Evolutionary conservation across 2,797 vertebrate genomes (phyloP).

Genomic region (Morelia viridis): DNA sequence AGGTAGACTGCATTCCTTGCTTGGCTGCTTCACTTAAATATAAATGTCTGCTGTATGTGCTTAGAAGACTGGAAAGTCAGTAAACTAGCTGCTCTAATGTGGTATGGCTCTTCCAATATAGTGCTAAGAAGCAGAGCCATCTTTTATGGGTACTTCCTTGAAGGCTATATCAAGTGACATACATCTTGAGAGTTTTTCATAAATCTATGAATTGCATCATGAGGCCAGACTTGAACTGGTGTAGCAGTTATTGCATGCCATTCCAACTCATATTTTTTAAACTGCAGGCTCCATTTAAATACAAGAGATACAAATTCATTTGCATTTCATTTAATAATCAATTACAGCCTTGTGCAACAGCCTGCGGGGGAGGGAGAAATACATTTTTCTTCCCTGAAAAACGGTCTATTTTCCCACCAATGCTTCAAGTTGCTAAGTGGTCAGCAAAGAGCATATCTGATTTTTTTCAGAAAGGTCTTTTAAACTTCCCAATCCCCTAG

Average conservation of each 20-base stretch:
- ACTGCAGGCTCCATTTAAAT: neutral
- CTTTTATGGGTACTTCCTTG: neutral
- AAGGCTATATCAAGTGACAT: neutral
- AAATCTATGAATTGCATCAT: neutral
- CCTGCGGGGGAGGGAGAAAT: neutral
- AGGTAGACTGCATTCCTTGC: neutral
- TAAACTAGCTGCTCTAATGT: neutral
- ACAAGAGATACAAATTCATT: neutral
- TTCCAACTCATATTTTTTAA: neutral
- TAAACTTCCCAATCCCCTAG: slow-evolving; percentile 6
- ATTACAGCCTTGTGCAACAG: neutral
- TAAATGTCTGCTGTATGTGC: neutral
- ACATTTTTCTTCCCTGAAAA: neutral
- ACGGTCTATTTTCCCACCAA: neutral
- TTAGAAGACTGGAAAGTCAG: neutral
- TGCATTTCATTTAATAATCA: slow-evolving; percentile 25
- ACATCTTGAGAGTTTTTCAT: neutral
- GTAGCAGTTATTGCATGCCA: neutral
- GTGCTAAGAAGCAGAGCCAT: neutral
- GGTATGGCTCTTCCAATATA: neutral
- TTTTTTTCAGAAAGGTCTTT: slow-evolving; percentile 36
- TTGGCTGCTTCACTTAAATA: neutral
- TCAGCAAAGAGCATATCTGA: slow-evolving; percentile 15
- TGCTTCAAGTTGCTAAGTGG: slow-evolving; percentile 26
- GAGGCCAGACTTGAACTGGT: neutral